Percentiles rank a stretch among this genome's conserved stretches.
phyloP scores from a whole-genome alignment of 2,113 vertebrate genomes.

The Megaceryle torquata region DNA sequence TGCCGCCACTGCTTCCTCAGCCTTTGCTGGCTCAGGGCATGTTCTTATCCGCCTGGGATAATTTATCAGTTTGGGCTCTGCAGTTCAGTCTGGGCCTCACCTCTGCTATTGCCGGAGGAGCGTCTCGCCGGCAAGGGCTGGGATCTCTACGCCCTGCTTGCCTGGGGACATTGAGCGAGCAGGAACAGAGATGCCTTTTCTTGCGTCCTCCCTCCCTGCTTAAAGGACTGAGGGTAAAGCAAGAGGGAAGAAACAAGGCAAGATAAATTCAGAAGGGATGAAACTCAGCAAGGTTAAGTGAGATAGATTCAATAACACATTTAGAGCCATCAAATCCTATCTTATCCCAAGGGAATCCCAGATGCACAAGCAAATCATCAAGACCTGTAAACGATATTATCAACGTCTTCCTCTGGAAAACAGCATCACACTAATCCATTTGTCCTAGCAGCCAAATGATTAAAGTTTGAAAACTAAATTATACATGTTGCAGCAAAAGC shows the following conservation, averaged over 20 bases:
- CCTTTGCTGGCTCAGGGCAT: constrained; percentile 49
- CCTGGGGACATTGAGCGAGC: fast-evolving
- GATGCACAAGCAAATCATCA: not conserved
- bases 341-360: not conserved
- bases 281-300: not conserved
- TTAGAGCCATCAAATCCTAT: not conserved
- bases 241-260: not conserved
- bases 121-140: not conserved
- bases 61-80: constrained; percentile 5
- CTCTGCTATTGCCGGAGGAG: not conserved
- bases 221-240: not conserved
- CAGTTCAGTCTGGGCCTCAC: not conserved
- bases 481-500: not conserved
- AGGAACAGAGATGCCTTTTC: not conserved
- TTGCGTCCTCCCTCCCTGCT: not conserved
- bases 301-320: not conserved
- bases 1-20: not conserved
- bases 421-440: not conserved
- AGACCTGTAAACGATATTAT: constrained; percentile 9
- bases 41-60: not conserved
- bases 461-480: constrained; percentile 44
- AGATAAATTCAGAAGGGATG: not conserved
- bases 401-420: constrained; percentile 39
- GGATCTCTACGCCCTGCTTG: fast-evolving
- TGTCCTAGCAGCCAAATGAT: constrained; percentile 27